phyloP scores from a whole-genome alignment of 2,113 vertebrate species.

The Lagopus muta region DNA sequence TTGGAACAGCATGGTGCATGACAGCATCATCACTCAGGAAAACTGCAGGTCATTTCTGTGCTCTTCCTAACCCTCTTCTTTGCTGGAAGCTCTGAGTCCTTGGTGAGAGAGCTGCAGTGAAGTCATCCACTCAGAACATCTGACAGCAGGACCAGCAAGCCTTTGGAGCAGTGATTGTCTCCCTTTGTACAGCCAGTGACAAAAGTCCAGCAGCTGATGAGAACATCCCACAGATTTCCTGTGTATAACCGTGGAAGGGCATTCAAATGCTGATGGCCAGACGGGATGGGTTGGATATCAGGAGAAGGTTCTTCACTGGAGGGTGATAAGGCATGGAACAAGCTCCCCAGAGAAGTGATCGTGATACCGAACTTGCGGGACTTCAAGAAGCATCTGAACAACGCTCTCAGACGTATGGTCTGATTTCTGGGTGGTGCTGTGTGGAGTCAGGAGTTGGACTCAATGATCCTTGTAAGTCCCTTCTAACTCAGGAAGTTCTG shows the following conservation, averaged over 20 bases:
- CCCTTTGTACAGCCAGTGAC: not conserved
- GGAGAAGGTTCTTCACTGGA: not conserved
- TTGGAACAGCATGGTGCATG: not conserved
- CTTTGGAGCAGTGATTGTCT: not conserved
- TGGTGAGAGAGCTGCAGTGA: not conserved
- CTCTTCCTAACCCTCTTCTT: not conserved
- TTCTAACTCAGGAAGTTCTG: too few relatives aligned
- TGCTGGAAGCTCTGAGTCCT: not conserved
- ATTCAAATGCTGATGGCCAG: not conserved
- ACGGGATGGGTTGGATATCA: not conserved
- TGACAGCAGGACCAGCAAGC: not conserved
- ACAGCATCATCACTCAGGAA: not conserved
- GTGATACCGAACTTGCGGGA: too few relatives aligned
- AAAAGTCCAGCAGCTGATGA: not conserved
- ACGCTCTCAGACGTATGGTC: too few relatives aligned
- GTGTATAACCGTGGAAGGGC: not conserved
- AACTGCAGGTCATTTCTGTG: not conserved
- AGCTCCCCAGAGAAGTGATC: too few relatives aligned
- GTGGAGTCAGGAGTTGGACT: too few relatives aligned
- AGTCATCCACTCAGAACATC: not conserved
- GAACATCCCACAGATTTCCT: not conserved
- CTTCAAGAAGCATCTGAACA: too few relatives aligned
- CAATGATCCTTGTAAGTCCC: too few relatives aligned
- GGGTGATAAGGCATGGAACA: too few relatives aligned
- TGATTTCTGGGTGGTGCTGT: too few relatives aligned